Base-by-base conservation (phyloP, 2,888 invertebrate genomes). In the Parnassius orleans region DNA sequence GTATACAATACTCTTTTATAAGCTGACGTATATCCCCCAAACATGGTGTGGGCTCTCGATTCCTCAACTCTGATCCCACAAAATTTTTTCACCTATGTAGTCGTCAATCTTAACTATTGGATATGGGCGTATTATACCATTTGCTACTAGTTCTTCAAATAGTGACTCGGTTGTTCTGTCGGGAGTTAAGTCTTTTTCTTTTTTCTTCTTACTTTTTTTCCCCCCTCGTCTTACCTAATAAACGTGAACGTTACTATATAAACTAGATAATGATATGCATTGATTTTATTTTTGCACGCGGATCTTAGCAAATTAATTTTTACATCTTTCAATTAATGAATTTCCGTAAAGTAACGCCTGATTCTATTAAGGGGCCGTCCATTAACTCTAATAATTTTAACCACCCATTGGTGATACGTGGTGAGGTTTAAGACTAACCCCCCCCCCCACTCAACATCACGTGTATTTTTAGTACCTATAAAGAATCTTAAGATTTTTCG, bases 141-240 rank as follows among this genome's bases (percentile, higher is more conserved):
- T 97, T 0, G 95, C 94, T 0, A 98, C 95, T 14, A 99, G 87
- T 84, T 99, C 98, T 84, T 98, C 98, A 78, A 97, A 98, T 3
- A 99, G 88, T 0, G 98, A 98, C 81, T 97, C 97, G 0, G 95
- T 95, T 0, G 96, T 96, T 79, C 98, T 93, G 78, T 98, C 98
- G 1, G 96, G 96, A 0, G 98, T 98, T 57, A 98, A 89, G 87
- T 98, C 98, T 82, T 98, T 98, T 77, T 98, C 98, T 83, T 97
- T 98, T 83, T 97, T 98, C 89, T 97, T 98, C 81, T 98, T 98
- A 69, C 94, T 94, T 77, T 98, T 98, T 74, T 98, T 98, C 0
- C 96, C 96, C 41, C 95, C 95, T 12, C 96, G 93, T 46, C 96
- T 93, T 0, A 95, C 92, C 86, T 96, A 57, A 44, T 62, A 53